Evolutionary conservation across 2,888 invertebrate genomes (phyloP).

Genomic region (Drosophila acutilabella): DNA sequence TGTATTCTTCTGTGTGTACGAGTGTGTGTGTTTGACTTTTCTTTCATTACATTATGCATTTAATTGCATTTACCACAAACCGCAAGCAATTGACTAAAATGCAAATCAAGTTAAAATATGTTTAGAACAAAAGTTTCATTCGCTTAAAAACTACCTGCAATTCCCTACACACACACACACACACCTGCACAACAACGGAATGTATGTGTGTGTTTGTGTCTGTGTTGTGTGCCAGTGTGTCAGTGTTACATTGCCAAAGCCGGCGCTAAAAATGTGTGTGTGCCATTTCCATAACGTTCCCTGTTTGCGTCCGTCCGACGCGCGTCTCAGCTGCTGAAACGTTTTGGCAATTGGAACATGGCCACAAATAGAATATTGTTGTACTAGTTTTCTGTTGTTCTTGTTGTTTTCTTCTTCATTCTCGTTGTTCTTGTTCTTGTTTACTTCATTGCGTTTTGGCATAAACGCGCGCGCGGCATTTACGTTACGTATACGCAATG

Average conservation of each 20-base stretch:
- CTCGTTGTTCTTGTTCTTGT: slow-evolving; percentile 30
- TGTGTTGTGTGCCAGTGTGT: slow-evolving; percentile 63
- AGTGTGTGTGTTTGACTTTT: background rate
- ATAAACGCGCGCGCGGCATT: slow-evolving; percentile 59
- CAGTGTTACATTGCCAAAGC: slow-evolving; percentile 77
- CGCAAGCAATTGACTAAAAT: slow-evolving; percentile 51
- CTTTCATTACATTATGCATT: slow-evolving; percentile 29
- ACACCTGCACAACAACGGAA: background rate
- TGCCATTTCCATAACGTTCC: slow-evolving; percentile 49
- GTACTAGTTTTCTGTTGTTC: slow-evolving; percentile 36
- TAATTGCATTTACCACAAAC: slow-evolving; percentile 39
- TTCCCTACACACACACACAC: background rate
- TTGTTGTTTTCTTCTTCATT: background rate
- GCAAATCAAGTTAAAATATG: slow-evolving; percentile 54
- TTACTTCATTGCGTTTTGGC: slow-evolving; percentile 54
- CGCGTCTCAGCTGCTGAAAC: slow-evolving; percentile 52
- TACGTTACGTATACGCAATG: slow-evolving; percentile 54
- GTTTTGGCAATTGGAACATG: slow-evolving; percentile 67
- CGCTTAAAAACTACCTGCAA: slow-evolving; percentile 11
- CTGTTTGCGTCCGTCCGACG: background rate
- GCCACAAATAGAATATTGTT: slow-evolving; percentile 55
- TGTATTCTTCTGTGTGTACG: background rate
- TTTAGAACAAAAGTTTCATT: slow-evolving; percentile 34
- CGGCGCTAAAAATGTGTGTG: slow-evolving; percentile 51
- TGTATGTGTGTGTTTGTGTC: slow-evolving; percentile 1